Conservation (phyloP, 2,113 vertebrate species). For the Tupaia chinensis region DNA sequence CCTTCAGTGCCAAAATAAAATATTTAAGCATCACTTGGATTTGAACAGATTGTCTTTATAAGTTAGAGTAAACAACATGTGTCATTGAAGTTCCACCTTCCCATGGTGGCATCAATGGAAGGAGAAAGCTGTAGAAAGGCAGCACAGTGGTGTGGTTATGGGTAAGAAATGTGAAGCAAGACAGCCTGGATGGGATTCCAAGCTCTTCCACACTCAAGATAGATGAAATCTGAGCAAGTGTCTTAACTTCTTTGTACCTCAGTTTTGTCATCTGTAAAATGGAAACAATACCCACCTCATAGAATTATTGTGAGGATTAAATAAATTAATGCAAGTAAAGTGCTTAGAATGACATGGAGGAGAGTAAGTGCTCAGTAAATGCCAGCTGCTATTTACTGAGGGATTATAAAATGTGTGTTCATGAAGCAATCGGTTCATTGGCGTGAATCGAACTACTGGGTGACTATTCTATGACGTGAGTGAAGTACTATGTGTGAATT, state of each 20-base stretch:
- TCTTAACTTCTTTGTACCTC: background rate
- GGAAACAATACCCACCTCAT: background rate
- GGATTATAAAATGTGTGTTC: background rate
- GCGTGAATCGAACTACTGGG: background rate
- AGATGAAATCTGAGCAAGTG: rapidly evolving
- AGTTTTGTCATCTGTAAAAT: background rate
- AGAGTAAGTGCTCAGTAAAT: background rate
- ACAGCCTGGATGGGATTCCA: background rate
- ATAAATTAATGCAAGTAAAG: constrained; percentile 10
- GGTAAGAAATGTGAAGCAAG: background rate
- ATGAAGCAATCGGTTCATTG: background rate
- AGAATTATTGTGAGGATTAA: background rate
- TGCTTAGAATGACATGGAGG: background rate
- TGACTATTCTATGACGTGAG: background rate
- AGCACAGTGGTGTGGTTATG: background rate
- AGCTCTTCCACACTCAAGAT: background rate
- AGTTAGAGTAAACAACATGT: background rate
- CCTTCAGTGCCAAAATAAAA: background rate
- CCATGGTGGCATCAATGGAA: background rate
- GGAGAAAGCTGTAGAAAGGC: background rate
- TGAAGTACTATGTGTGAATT: background rate
- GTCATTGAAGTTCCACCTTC: background rate
- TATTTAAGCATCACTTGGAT: background rate
- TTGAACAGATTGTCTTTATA: background rate
- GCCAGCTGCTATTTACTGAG: background rate